Percentiles rank a stretch among this genome's conserved stretches.
These are phyloP conservation scores for Anser cygnoides DNA, from an alignment of 2,113 vertebrate genomes.

Conservation along the genomic window DNA sequence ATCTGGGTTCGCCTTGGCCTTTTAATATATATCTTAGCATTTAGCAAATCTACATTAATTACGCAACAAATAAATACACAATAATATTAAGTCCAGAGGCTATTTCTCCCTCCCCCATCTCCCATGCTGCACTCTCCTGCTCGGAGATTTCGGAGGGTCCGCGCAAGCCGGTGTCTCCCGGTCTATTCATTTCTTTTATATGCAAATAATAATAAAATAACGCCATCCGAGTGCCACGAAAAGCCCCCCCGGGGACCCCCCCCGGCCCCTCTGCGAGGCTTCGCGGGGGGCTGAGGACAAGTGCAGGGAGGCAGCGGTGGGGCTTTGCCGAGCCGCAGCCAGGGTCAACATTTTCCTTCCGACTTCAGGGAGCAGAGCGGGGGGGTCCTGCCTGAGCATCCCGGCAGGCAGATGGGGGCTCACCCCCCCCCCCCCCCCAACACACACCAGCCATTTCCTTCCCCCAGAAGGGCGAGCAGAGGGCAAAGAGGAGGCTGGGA, in stretches of 20 bases:
- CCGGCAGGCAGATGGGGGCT: not conserved
- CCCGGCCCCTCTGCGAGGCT: not conserved
- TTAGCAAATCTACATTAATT: conserved; percentile 34
- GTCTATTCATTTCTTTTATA: conserved; percentile 37
- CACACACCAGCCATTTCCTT: not conserved
- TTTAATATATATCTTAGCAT: conserved; percentile 52
- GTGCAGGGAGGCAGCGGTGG: not conserved
- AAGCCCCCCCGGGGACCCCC: not conserved
- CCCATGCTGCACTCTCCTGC: conserved; percentile 14
- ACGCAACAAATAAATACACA: conserved; percentile 73
- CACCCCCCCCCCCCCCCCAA: not conserved
- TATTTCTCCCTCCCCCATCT: not conserved
- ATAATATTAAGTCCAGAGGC: conserved; percentile 16
- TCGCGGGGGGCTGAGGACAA: not conserved
- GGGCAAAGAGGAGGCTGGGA: not conserved
- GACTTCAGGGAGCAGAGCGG: not conserved
- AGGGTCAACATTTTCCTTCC: not conserved
- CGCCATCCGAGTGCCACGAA: not conserved
- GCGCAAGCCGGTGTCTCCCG: not conserved
- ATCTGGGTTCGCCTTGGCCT: not conserved
- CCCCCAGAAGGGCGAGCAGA: not conserved
- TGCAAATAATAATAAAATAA: conserved; percentile 60
- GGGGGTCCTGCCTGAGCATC: not conserved
- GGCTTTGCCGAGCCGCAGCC: not conserved
- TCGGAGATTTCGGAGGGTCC: conserved; percentile 12